Evolutionary conservation across 2,113 vertebrate species (phyloP).

Genomic region (Platysternon megacephalum): DNA sequence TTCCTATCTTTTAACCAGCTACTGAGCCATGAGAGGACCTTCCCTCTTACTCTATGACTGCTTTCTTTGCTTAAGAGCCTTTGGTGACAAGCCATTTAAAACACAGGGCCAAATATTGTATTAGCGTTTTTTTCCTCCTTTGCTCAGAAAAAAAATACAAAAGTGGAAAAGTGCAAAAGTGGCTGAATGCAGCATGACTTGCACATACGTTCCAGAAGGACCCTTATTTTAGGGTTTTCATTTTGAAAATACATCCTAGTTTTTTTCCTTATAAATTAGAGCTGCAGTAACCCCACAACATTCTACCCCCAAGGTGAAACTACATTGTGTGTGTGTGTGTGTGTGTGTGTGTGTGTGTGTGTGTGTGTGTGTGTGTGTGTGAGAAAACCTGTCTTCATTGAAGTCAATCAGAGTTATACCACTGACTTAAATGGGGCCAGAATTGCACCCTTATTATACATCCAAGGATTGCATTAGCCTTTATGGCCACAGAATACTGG

Average conservation of each 20-base stretch:
- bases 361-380: not conserved
- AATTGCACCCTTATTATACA: constrained; percentile 21
- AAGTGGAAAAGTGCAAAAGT: too few species aligned
- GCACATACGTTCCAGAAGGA: not conserved
- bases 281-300: not conserved
- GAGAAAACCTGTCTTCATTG: not conserved
- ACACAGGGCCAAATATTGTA: not conserved
- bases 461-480: not conserved
- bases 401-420: not conserved
- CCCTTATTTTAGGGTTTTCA: not conserved
- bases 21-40: too few species aligned
- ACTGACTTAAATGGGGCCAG: not conserved
- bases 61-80: too few species aligned
- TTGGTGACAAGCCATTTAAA: not conserved
- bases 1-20: too few species aligned
- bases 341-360: too few species aligned
- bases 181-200: not conserved
- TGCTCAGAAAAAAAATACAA: not conserved
- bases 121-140: not conserved
- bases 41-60: too few species aligned
- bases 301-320: not conserved
- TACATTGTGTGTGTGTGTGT: too few species aligned
- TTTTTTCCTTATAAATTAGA: not conserved
- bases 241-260: not conserved
- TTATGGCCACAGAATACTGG: not conserved